These are phyloP conservation scores for Gopherus flavomarginatus DNA, from an alignment of 2,113 vertebrate genomes.

Conservation along the genomic window DNA sequence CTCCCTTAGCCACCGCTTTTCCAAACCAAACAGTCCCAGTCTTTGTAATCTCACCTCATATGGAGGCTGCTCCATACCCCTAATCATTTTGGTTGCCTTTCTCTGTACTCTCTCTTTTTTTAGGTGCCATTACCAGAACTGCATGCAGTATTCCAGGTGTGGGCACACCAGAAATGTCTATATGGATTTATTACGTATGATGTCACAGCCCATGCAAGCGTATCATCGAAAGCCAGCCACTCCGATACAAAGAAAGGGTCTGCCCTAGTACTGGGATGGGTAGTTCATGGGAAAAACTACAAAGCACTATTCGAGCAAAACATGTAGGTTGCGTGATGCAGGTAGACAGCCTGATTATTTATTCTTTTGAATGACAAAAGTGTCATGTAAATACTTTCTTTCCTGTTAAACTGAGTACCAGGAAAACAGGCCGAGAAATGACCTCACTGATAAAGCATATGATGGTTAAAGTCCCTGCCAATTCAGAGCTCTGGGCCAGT, in stretches of 20 bases:
- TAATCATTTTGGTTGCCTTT: neutral
- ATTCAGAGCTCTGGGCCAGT: neutral
- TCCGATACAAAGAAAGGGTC: neutral
- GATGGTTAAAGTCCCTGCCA: neutral
- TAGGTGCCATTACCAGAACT: neutral
- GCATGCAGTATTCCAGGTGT: neutral
- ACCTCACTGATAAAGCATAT: neutral
- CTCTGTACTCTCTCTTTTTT: neutral
- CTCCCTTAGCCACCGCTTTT: neutral
- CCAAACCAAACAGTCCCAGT: neutral
- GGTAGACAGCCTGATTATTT: neutral
- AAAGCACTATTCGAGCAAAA: neutral
- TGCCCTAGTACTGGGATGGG: neutral
- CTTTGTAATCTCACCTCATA: neutral
- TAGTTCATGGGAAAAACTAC: neutral
- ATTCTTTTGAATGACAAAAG: neutral
- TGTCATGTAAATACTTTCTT: neutral
- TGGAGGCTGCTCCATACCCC: neutral
- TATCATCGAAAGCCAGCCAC: neutral
- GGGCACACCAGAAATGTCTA: too few species aligned
- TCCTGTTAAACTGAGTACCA: neutral
- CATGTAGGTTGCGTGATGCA: neutral
- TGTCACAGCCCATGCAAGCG: neutral
- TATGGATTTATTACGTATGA: fast-evolving
- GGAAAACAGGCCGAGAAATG: neutral